Base-by-base conservation (phyloP, 2,888 invertebrate species). In the Calameuta pallipes region DNA sequence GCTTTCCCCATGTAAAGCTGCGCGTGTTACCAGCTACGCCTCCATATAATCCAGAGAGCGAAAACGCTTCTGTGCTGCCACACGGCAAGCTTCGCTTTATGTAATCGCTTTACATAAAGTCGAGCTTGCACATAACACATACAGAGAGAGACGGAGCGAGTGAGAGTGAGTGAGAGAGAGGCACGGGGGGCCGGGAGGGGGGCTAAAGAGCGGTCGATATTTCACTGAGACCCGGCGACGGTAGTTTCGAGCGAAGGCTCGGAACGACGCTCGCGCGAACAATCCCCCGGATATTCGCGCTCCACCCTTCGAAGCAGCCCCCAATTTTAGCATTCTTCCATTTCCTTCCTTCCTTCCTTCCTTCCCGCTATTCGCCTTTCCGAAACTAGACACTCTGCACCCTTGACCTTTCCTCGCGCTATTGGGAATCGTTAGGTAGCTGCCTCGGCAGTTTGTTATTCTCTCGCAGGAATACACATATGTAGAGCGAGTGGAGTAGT, bases 151-250 rank as follows among this genome's bases (percentile, higher is more conserved):
- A 75, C 13, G 13, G 13, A 37, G 37, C 4, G 37, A 37, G 78
- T 76, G 79, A 80, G 78, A 81, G 80, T 75, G 82, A 77, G 82
- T 75, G 78, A 37, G 81, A 81, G 33, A n/a, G 70, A 4, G 76
- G 36, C 70, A 69, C 31, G 74, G 73, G 71, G 34, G 73, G 56
- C 37, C 30, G 75, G 80, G 69, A 79, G 77, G 70, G 77, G 80
- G 82, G 82, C 83, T 82, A 84, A 89, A 86, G 82, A 82, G 79
- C 87, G 89, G 85, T 89, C 90, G 89, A 89, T 90, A 89, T 90
- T 87, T 86, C 84, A 83, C 84, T 82, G 83, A 82, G 86, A 85
- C 84, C 84, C 85, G 82, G 80, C 83, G 80, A 82, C 85, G 80
- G 71, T 71, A 85, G 82, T 84, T 85, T 85, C 84, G 80, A 82